Evolutionary conservation across 1,140 invertebrate species (phyloP), one percentile per base, ranked within the genome.

Genomic region (Cylas formicarius): DNA sequence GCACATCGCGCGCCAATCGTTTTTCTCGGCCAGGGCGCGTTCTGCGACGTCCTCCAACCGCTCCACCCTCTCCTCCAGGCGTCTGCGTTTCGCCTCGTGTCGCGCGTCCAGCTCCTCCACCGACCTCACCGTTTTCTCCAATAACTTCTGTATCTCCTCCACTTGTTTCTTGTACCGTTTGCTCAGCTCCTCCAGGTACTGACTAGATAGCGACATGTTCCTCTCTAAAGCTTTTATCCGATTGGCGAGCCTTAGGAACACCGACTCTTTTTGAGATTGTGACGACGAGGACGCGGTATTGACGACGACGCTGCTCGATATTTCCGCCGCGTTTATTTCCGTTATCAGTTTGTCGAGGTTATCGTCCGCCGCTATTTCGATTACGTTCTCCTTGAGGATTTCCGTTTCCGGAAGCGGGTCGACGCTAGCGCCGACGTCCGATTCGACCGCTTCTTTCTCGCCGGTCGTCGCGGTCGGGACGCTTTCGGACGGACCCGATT

Each of bases 161-260:
- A 93, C 90, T 71, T 98, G 93, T 48, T 90, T 90, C 53, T 95
- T 94, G 66, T 97, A 97, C 27, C 91, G 75, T 23, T 85, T 78
- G 65, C 90, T 95, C 31, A 98, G 66, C 63, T 97, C 92, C 66
- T 97, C 91, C 32, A 98, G 70, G 67, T 97, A 97, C 58, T 95
- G 90, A 44, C 86, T 86, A 46, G 89, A 95, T 2, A 98, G 70
- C 2, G 92, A 94, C 79, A 98, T 92, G 67, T 99, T 98, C 35
- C 87, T 74, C 68, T 99, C 95, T 43, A 99, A 70, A 42, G 84
- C 81, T 77, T 95, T 95, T 18, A 99, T 93, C 58, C 92, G 81
- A 69, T 97, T 98, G 22, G 87, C 91, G 17, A 99, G 70, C 50
- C 93, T 76, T 54, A 97, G 77, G 65, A 98, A 96, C 16, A 97